Conservation (phyloP, 2,113 vertebrate genomes). For the Panthera tigris region DNA sequence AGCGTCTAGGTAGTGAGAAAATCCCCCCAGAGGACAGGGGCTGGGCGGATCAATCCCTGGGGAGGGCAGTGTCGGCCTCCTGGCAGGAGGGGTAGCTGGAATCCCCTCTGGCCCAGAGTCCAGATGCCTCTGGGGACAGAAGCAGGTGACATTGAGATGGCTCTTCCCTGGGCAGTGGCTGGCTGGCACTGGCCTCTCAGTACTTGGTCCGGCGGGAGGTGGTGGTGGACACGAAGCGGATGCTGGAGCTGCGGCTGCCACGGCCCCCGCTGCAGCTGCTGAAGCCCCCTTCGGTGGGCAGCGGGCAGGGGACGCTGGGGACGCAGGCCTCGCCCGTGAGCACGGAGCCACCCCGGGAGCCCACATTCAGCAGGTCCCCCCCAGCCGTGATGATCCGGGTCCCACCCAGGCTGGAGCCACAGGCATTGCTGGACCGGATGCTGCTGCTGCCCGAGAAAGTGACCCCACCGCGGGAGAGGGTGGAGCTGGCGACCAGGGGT, state of each 20-base stretch:
- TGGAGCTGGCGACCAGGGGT: not conserved
- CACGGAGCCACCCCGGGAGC: not conserved
- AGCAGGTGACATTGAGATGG: not conserved
- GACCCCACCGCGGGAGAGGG: not conserved
- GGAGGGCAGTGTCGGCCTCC: not conserved
- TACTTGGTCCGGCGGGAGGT: conserved; percentile 68
- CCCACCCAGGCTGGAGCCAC: not conserved
- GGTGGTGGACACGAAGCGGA: conserved; percentile 76
- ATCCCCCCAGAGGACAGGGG: not conserved
- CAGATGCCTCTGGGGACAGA: not conserved
- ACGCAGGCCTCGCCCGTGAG: not conserved
- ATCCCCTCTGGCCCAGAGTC: not conserved
- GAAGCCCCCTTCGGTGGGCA: conserved; percentile 44
- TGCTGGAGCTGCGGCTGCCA: conserved; percentile 44
- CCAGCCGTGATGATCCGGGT: not conserved
- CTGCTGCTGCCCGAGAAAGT: conserved; percentile 14
- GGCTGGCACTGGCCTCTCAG: not conserved
- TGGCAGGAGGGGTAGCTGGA: not conserved
- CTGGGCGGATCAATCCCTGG: not conserved
- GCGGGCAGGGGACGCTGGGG: conserved; percentile 15
- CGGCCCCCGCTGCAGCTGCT: conserved; percentile 65
- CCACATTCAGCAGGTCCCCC: not conserved
- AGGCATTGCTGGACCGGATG: not conserved
- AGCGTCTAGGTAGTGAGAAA: not conserved
- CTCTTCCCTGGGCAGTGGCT: not conserved